A percentile compares a stretch with the other conserved stretches of the same genome.
Evolutionary conservation across 2,888 invertebrate species (phyloP).

Genomic region (Synergus gifuensis): DNA sequence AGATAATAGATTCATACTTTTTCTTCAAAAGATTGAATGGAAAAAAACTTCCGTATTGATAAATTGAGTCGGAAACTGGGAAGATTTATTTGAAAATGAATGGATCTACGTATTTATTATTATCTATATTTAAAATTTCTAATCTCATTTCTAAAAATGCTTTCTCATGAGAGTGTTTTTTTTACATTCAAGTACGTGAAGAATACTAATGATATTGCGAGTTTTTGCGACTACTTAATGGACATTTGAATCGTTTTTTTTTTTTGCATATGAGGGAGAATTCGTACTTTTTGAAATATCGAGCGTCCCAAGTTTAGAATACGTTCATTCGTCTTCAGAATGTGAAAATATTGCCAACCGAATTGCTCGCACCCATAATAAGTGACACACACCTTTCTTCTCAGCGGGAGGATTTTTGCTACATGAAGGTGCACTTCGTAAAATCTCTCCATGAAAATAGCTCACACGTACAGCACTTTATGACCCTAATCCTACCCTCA

Average conservation of each 20-base stretch:
- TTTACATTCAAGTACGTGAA: background rate
- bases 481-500: slow-evolving; percentile 10
- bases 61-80: too few relatives aligned
- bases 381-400: slow-evolving; percentile 14
- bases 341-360: slow-evolving; percentile 18
- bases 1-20: background rate
- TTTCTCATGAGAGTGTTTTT: background rate
- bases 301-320: background rate
- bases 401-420: background rate
- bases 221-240: background rate
- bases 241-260: background rate
- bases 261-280: background rate
- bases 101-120: too few relatives aligned
- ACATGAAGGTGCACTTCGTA: slow-evolving; percentile 32
- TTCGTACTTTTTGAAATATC: background rate
- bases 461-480: slow-evolving; percentile 2
- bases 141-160: background rate
- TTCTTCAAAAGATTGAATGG: background rate
- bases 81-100: too few relatives aligned
- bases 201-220: background rate
- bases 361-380: background rate
- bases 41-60: background rate
- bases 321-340: slow-evolving; percentile 29
- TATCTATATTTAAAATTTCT: background rate
- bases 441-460: slow-evolving; percentile 21